These are phyloP conservation scores for Melanotaenia boesemani DNA, from an alignment of 2,797 vertebrate species.

Conservation along the genomic window DNA sequence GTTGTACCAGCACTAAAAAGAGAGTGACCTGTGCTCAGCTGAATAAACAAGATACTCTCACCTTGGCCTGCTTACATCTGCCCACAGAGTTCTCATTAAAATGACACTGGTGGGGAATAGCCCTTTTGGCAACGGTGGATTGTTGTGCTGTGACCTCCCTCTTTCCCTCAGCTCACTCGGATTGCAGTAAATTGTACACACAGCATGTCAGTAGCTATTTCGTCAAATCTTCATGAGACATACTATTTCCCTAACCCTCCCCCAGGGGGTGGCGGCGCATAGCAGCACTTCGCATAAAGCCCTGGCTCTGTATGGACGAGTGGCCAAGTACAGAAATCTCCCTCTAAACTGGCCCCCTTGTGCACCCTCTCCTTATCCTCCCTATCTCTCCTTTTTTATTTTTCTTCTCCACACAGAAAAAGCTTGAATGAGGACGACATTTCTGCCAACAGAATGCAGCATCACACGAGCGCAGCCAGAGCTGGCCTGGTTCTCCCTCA, in stretches of 20 bases:
- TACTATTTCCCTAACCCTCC: constrained; percentile 39
- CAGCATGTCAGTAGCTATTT: constrained; percentile 74
- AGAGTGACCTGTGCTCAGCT: constrained; percentile 41
- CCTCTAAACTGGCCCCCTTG: constrained; percentile 12
- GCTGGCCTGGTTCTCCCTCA: constrained; percentile 27
- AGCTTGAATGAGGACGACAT: constrained; percentile 54
- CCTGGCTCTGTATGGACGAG: constrained; percentile 40
- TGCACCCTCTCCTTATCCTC: constrained; percentile 34
- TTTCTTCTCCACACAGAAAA: constrained; percentile 41
- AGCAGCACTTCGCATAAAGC: constrained; percentile 47
- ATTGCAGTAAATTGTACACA: constrained; percentile 65
- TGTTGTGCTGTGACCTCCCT: constrained; percentile 23
- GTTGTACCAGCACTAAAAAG: constrained; percentile 44
- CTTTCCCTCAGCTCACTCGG: constrained; percentile 38
- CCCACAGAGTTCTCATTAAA: constrained; percentile 56
- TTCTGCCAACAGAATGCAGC: constrained; percentile 33
- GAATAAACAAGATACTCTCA: constrained; percentile 50
- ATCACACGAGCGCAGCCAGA: constrained; percentile 18
- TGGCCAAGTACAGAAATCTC: constrained; percentile 48
- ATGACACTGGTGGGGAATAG: constrained; percentile 47
- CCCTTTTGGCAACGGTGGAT: constrained; percentile 54
- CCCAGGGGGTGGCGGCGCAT: constrained; percentile 54
- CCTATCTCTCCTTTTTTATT: constrained; percentile 45
- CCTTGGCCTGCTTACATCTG: constrained; percentile 61
- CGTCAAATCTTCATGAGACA: constrained; percentile 61